phyloP scores from a whole-genome alignment of 2,888 invertebrate genomes.

The Lochmaea capreae region DNA sequence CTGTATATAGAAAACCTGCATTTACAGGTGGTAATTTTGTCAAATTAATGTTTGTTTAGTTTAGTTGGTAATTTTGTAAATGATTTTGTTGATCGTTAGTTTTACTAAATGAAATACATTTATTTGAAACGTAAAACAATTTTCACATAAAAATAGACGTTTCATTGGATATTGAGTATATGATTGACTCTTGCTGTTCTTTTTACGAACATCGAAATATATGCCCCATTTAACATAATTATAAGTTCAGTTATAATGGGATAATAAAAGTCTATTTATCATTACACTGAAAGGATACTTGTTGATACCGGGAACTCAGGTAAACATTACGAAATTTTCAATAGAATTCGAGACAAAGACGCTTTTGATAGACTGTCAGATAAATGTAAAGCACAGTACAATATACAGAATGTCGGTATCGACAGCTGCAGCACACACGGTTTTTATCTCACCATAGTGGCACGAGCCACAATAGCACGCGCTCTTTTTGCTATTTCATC shows the following conservation, averaged over 20 bases:
- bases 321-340: slow-evolving; percentile 45
- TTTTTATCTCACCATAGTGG: slow-evolving; percentile 44
- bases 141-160: background rate
- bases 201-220: slow-evolving; percentile 24
- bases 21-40: too few species aligned
- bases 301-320: slow-evolving; percentile 47
- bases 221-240: slow-evolving; percentile 35
- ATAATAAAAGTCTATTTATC: slow-evolving; percentile 45
- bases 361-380: slow-evolving; percentile 51
- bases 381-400: slow-evolving; percentile 50
- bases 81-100: background rate
- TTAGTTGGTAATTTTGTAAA: background rate
- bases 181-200: slow-evolving; percentile 28
- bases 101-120: too few species aligned
- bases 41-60: too few species aligned
- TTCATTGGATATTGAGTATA: background rate
- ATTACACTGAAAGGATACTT: slow-evolving; percentile 42
- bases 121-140: too few species aligned
- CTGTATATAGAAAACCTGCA: too few species aligned
- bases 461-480: slow-evolving; percentile 52
- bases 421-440: slow-evolving; percentile 50
- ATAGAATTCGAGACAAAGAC: slow-evolving; percentile 47
- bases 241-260: slow-evolving; percentile 34
- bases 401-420: slow-evolving; percentile 48
- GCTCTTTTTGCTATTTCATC: slow-evolving; percentile 46